A percentile compares a stretch with the other conserved stretches of the same genome.
Evolutionary conservation across 2,113 vertebrate genomes (phyloP).

Genomic region (Plecturocebus donacophilus): DNA sequence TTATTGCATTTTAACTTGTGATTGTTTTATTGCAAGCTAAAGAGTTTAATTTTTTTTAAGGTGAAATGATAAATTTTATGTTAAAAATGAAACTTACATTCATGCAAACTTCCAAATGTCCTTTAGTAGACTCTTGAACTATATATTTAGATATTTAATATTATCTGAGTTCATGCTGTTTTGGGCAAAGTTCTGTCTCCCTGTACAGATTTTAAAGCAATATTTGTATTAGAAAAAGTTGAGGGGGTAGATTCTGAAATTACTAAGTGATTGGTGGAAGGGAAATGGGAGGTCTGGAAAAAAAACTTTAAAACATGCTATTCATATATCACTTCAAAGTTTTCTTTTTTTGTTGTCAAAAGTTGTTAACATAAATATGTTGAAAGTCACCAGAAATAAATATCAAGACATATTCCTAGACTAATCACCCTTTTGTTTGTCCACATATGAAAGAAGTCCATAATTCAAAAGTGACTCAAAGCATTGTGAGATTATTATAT

Average conservation of each 20-base stretch:
- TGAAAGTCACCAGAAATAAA: constrained; percentile 32
- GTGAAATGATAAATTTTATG: neutral
- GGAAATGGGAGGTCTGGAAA: too few species aligned
- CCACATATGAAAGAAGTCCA: neutral
- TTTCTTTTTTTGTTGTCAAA: constrained; percentile 16
- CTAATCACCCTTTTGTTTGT: neutral
- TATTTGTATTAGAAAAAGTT: too few species aligned
- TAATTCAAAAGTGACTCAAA: neutral
- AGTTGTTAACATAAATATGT: neutral
- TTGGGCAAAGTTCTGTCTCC: neutral
- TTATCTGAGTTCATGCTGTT: neutral
- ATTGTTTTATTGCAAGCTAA: neutral
- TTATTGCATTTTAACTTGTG: constrained; percentile 9
- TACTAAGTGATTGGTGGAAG: too few species aligned
- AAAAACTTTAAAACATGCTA: neutral
- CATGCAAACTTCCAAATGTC: neutral
- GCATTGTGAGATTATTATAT: neutral
- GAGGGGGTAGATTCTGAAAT: too few species aligned
- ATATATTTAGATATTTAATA: constrained; percentile 45
- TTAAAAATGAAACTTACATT: constrained; percentile 15
- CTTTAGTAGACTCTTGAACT: neutral
- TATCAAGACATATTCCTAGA: neutral
- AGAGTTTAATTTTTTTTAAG: constrained; percentile 2
- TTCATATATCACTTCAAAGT: neutral
- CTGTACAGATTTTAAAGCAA: too few species aligned